These are phyloP conservation scores for Theretra japonica DNA, from an alignment of 2,888 invertebrate species.

Conservation along the genomic window DNA sequence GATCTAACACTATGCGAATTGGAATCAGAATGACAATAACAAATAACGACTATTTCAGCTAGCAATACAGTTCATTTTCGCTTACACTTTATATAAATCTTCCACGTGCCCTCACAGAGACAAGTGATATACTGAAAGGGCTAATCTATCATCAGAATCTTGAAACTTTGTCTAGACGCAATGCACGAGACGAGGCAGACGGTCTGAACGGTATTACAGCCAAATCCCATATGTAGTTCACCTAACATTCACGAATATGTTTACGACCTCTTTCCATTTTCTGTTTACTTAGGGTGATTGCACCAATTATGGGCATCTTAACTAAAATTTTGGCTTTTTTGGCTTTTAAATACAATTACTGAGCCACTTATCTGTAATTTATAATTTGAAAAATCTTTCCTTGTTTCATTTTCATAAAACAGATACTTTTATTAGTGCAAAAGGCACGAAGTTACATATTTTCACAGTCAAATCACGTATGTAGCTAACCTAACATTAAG, in stretches of 20 bases:
- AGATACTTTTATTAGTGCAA: no score
- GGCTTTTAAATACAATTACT: no score
- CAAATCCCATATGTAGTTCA: slow-evolving; percentile 19
- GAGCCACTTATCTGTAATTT: no score
- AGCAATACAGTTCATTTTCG: not conserved
- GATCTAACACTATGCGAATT: no score
- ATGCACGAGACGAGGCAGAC: slow-evolving; percentile 3
- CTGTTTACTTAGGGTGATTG: not conserved
- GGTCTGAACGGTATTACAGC: slow-evolving; percentile 12
- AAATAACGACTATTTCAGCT: not conserved
- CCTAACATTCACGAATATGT: slow-evolving; percentile 12
- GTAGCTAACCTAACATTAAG: no score
- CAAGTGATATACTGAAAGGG: slow-evolving; percentile 10
- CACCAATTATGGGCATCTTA: no score
- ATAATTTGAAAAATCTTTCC: no score
- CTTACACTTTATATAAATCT: not conserved
- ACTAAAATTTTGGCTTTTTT: no score
- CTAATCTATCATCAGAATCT: slow-evolving; percentile 24
- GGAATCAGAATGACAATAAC: no score
- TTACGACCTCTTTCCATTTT: slow-evolving; percentile 15
- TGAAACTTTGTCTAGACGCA: slow-evolving; percentile 19
- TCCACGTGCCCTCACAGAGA: not conserved
- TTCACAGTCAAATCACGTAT: no score
- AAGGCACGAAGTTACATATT: no score
- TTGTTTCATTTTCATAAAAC: no score